Conservation (phyloP, 2,888 invertebrate genomes). For the Alentia gelatinosa region DNA sequence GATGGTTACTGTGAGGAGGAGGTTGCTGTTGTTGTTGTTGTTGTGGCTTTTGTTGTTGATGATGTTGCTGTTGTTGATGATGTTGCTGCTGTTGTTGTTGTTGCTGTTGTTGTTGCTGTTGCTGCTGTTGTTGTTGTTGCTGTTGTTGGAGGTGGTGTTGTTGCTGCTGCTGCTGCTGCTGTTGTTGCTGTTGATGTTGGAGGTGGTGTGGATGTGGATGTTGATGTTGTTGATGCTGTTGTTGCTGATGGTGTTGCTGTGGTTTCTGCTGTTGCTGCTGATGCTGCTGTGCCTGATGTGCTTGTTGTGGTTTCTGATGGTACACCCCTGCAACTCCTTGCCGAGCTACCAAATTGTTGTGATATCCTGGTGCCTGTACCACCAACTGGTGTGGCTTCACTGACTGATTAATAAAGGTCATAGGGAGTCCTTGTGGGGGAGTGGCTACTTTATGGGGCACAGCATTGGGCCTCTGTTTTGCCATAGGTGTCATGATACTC, state of each 20-base stretch:
- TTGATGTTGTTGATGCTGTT: background rate
- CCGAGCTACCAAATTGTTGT: background rate
- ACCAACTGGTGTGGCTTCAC: background rate
- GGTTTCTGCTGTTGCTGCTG: background rate
- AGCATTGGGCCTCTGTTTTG: background rate
- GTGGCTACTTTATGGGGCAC: background rate
- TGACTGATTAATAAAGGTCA: background rate
- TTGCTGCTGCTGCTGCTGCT: background rate
- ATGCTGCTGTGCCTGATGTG: background rate
- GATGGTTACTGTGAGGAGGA: background rate
- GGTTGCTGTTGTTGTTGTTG: slow-evolving; percentile 19
- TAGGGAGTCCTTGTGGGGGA: background rate
- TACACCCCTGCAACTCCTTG: background rate
- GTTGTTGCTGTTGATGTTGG: background rate
- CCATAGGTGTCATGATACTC: background rate
- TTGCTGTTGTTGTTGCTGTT: background rate
- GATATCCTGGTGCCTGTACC: background rate
- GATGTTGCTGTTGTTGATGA: background rate
- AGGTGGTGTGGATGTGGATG: background rate
- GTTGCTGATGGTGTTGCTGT: background rate
- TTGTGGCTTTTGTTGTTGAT: background rate
- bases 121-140: background rate
- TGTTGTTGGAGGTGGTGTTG: background rate
- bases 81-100: background rate
- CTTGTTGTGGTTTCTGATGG: background rate